Evolutionary conservation across 2,888 invertebrate species (phyloP), one percentile per base, ranked within the genome.

Genomic region (Lasiommata megera): DNA sequence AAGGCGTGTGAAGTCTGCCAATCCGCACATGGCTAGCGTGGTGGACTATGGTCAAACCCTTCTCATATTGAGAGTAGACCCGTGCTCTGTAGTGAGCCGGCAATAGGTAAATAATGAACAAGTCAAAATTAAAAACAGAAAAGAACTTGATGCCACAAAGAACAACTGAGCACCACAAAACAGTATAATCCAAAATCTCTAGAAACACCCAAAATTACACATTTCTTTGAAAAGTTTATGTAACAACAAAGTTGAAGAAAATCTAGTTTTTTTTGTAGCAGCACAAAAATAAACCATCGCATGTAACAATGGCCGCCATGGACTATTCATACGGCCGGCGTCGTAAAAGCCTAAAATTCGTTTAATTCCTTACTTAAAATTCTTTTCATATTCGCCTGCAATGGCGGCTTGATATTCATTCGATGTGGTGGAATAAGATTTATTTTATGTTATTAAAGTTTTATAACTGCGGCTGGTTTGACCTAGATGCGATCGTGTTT

Each of bases 311-410:
- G 54, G 60, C 58, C 14, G 48, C 50, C 60, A 60, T 60, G 53
- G 54, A 36, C 50, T 57, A 60, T 60, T 60, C 60, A 60, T 57
- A 53, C 52, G 18, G 23, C 28, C 54, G 57, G 38, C 51, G 62
- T 58, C 66, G 68, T 70, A 72, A 70, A 71, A 69, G 66, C 61
- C 70, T 63, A 68, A 72, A 74, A 74, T 70, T 70, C 69, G 64
- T 60, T 60, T 63, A 71, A 73, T 69, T 66, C 71, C 69, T 73
- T 73, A 72, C 73, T 67, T 65, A 69, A 66, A 70, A 67, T 73
- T 64, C 67, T 65, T 60, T 56, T 56, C 62, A 61, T 58, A 55
- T 50, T 58, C 36, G 36, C 36, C 11, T 12, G 37, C 37, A 37
- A 34, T 12, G 12, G 50, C 14, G 31, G 46, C 46, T 46, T 46